Evolutionary conservation across 2,113 vertebrate species (phyloP).

Genomic region (Engraulis encrasicolus): DNA sequence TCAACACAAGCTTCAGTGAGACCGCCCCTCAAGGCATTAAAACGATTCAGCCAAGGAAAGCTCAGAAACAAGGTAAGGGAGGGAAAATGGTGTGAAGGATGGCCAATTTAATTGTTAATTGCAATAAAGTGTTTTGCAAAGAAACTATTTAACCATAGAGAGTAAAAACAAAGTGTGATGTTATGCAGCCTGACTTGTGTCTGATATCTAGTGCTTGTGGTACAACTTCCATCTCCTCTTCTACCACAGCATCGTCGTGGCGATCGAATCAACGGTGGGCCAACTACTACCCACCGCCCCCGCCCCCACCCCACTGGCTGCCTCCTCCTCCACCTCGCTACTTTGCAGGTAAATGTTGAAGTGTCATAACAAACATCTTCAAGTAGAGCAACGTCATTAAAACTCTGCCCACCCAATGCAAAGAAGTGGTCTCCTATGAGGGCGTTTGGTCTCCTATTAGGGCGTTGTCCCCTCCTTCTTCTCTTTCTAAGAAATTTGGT

Average conservation of each 20-base stretch:
- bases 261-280: not conserved
- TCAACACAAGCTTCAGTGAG: not conserved
- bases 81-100: too few species aligned
- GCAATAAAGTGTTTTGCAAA: too few species aligned
- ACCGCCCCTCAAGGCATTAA: not conserved
- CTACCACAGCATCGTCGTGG: not conserved
- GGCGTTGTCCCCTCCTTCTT: too few species aligned
- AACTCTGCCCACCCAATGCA: too few species aligned
- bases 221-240: not conserved
- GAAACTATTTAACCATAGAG: too few species aligned
- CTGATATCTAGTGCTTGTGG: not conserved
- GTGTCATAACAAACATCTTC: not conserved
- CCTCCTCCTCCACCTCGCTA: not conserved
- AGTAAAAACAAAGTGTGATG: not conserved
- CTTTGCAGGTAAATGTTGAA: not conserved
- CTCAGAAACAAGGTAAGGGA: not conserved
- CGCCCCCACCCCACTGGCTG: not conserved
- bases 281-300: not conserved
- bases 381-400: not conserved
- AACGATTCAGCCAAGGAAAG: not conserved
- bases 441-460: too few species aligned
- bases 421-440: too few species aligned
- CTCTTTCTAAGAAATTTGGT: too few species aligned
- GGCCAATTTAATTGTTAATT: too few species aligned
- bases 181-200: not conserved